phyloP scores from a whole-genome alignment of 2,797 vertebrate genomes.

The Macrochelys suwanniensis region DNA sequence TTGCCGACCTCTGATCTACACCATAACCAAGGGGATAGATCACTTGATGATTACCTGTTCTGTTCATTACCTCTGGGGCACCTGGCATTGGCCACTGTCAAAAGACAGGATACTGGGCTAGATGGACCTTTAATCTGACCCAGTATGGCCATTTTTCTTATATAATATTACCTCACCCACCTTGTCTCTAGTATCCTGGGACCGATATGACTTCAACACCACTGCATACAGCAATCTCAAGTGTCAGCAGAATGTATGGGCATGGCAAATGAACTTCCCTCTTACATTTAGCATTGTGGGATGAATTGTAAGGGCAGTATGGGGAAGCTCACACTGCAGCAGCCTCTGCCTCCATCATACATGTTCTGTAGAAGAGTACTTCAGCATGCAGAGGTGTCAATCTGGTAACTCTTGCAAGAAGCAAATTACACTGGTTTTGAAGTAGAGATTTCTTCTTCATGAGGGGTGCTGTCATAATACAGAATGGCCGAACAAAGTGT shows the following conservation, averaged over 20 bases:
- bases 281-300: not conserved
- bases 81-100: too few relatives aligned
- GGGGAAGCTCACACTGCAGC: too few relatives aligned
- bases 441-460: not conserved
- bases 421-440: not conserved
- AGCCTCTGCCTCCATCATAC: too few relatives aligned
- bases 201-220: too few relatives aligned
- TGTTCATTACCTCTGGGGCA: too few relatives aligned
- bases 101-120: too few relatives aligned
- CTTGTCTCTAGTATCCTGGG: not conserved
- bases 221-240: not conserved
- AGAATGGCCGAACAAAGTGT: not conserved
- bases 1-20: too few relatives aligned
- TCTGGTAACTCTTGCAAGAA: not conserved
- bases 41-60: too few relatives aligned
- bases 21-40: too few relatives aligned
- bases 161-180: not conserved
- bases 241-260: not conserved
- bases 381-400: not conserved
- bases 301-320: too few relatives aligned
- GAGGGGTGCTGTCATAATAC: not conserved
- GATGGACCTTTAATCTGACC: too few relatives aligned
- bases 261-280: too few relatives aligned
- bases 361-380: not conserved
- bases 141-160: not conserved